Evolutionary conservation across 2,888 invertebrate species (phyloP).

Genomic region (Drosophila flavopinicola): DNA sequence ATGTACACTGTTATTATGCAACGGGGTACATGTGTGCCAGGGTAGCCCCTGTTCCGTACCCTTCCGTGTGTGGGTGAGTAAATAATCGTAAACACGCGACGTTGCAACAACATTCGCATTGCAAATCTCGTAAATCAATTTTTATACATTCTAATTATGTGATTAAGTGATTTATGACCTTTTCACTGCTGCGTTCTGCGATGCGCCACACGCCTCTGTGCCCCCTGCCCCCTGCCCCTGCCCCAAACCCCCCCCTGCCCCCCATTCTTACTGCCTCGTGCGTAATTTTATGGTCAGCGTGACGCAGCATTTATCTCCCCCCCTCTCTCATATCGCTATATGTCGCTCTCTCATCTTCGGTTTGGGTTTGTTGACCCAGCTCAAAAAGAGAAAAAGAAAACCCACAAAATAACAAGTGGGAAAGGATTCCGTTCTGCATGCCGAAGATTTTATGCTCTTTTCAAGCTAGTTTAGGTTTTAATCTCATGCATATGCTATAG

Average conservation of each 20-base stretch:
- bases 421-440: no score
- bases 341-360: conserved; percentile 32
- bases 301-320: conserved; percentile 29
- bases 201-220: conserved; percentile 39
- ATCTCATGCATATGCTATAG: no score
- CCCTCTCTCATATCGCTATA: neutral
- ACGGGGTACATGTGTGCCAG: conserved; percentile 34
- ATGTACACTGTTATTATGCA: conserved; percentile 39
- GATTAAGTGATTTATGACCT: conserved; percentile 80
- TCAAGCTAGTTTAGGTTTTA: no score
- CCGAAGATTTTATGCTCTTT: no score
- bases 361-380: conserved; percentile 47
- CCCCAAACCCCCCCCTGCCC: conserved; percentile 10
- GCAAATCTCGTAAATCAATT: conserved; percentile 80
- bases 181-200: conserved; percentile 26
- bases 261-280: conserved; percentile 41
- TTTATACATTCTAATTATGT: conserved; percentile 79
- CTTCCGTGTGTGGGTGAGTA: conserved; percentile 43
- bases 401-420: no score
- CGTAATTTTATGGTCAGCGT: conserved; percentile 60
- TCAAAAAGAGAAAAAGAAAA: conserved; percentile 14
- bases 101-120: conserved; percentile 64
- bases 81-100: conserved; percentile 76
- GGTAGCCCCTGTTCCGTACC: neutral
- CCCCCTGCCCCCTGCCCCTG: conserved; percentile 4